A percentile compares a stretch with the other conserved stretches of the same genome.
Conservation (phyloP, 1,140 invertebrate species). For the Triops cancriformis region DNA sequence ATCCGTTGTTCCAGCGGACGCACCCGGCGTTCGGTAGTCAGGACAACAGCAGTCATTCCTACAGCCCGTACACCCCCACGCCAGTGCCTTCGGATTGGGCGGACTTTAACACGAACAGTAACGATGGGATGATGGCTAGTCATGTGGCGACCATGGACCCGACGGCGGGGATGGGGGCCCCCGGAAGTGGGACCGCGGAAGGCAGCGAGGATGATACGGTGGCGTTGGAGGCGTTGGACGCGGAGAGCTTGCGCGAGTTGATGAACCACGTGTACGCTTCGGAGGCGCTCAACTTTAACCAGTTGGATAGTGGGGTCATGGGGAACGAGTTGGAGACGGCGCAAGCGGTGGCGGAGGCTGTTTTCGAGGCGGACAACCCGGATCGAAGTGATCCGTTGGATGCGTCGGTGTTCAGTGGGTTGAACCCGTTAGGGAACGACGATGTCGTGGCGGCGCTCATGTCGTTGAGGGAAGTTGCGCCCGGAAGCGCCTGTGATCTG, state of each 20-base stretch:
- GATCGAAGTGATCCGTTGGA: not conserved
- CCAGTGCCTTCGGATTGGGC: conserved; percentile 59
- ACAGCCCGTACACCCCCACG: conserved; percentile 49
- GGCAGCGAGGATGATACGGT: not conserved
- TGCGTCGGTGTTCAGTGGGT: not conserved
- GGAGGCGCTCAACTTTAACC: not conserved
- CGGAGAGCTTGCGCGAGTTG: not conserved
- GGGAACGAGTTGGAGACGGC: not conserved
- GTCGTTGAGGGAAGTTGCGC: not conserved
- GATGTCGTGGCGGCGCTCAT: not conserved
- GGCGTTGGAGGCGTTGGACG: not conserved
- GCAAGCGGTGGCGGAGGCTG: not conserved
- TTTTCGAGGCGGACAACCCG: not conserved
- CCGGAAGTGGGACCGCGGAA: not conserved
- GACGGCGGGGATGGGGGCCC: not conserved
- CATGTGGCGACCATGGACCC: not conserved
- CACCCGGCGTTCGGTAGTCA: not conserved
- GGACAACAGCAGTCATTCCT: conserved; percentile 34
- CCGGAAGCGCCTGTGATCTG: not conserved
- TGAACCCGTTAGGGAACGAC: not conserved
- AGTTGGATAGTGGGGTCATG: not conserved
- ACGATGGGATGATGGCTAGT: conserved; percentile 1
- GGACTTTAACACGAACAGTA: conserved; percentile 46
- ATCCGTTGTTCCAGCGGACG: not conserved
- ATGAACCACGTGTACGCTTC: not conserved